Conservation (phyloP, 2,113 vertebrate genomes). For the Brachirus orientalis region DNA sequence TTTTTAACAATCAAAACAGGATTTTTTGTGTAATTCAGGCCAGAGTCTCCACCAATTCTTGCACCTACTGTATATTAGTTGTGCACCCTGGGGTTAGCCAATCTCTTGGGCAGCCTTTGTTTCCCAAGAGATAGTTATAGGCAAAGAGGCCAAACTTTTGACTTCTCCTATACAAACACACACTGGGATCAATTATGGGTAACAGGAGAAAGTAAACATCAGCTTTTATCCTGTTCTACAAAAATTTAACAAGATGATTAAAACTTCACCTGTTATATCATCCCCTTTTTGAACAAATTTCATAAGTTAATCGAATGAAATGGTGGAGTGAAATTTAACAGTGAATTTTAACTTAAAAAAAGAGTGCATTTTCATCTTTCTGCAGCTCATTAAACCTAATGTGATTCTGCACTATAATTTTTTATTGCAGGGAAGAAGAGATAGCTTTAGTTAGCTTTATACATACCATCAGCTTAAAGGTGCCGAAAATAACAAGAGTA, state of each 20-base stretch:
- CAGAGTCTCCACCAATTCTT: background rate
- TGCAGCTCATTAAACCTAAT: background rate
- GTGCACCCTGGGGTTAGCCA: background rate
- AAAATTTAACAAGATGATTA: conserved; percentile 13
- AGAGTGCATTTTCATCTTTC: background rate
- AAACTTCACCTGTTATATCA: background rate
- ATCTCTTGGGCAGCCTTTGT: background rate
- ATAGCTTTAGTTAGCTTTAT: conserved; percentile 2
- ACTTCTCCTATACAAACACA: conserved; percentile 23
- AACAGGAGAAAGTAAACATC: conserved; percentile 24
- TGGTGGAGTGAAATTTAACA: no score
- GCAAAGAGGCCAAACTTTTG: conserved; percentile 20
- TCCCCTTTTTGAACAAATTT: background rate
- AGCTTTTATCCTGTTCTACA: conserved; percentile 23
- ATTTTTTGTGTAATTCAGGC: background rate
- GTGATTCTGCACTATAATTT: no score
- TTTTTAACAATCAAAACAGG: background rate
- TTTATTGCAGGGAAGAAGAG: background rate
- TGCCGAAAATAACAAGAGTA: conserved; percentile 33
- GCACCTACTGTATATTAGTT: no score
- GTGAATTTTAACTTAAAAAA: no score
- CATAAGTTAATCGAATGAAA: background rate
- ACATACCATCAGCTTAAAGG: conserved; percentile 11
- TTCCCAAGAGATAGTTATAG: conserved; percentile 51
- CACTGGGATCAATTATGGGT: conserved; percentile 56